A percentile compares a stretch with the other conserved stretches of the same genome.
phyloP scores from a whole-genome alignment of 2,113 vertebrate genomes.

The Oceanites oceanicus region DNA sequence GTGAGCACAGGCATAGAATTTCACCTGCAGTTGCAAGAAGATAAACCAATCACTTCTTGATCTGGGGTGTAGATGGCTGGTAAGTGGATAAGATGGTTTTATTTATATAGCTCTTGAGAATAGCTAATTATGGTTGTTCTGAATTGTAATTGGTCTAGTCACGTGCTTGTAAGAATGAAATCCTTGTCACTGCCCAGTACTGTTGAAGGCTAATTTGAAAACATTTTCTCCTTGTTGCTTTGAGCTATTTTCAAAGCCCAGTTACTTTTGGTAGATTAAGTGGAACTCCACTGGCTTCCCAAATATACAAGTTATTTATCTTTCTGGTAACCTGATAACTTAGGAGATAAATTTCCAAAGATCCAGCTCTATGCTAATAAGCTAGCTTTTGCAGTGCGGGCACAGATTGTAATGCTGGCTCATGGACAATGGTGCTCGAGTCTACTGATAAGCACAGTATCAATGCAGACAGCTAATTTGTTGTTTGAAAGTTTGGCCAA shows the following conservation, averaged over 20 bases:
- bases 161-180: background rate
- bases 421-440: fast-evolving
- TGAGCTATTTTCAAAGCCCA: background rate
- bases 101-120: background rate
- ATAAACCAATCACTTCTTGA: background rate
- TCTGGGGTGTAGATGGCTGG: background rate
- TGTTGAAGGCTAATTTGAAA: background rate
- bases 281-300: background rate
- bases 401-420: background rate
- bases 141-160: background rate
- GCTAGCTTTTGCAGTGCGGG: background rate
- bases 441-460: background rate
- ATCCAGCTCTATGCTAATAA: background rate
- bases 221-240: background rate
- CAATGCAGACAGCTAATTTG: background rate
- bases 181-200: background rate
- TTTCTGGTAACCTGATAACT: background rate
- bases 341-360: background rate
- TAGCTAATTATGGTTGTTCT: background rate
- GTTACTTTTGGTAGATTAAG: background rate
- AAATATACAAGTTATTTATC: background rate
- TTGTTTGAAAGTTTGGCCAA: background rate
- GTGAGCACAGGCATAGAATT: background rate
- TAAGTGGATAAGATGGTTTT: background rate
- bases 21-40: background rate